A percentile compares a stretch with the other conserved stretches of the same genome.
Evolutionary conservation across 2,888 invertebrate genomes (phyloP).

Genomic region (Plusia festucae): DNA sequence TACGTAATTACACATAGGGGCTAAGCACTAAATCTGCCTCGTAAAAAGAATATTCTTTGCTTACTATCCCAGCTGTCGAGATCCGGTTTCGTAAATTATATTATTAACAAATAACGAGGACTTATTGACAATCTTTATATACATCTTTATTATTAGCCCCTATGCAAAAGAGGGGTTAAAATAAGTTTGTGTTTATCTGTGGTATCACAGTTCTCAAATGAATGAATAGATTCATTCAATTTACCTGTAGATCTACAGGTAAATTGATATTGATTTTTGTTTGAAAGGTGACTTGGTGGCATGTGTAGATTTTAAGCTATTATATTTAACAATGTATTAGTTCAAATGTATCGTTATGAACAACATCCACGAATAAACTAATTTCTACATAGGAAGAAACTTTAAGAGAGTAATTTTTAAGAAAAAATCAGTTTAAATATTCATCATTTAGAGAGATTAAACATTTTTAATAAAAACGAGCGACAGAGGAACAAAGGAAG

Average conservation of each 20-base stretch:
- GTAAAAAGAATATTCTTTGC: constrained; percentile 36
- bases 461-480: constrained; percentile 34
- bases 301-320: too few relatives aligned
- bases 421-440: constrained; percentile 46
- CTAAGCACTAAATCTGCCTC: constrained; percentile 38
- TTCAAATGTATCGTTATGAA: too few relatives aligned
- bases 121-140: not conserved
- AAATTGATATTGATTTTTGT: too few relatives aligned
- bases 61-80: constrained; percentile 42
- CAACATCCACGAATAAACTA: too few relatives aligned
- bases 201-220: too few relatives aligned
- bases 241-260: too few relatives aligned
- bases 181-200: not conserved
- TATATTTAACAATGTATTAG: too few relatives aligned
- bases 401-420: constrained; percentile 21
- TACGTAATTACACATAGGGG: constrained; percentile 51
- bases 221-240: too few relatives aligned
- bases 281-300: too few relatives aligned
- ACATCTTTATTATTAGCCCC: too few relatives aligned
- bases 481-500: constrained; percentile 43
- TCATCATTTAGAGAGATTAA: constrained; percentile 46
- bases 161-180: not conserved
- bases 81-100: constrained; percentile 17
- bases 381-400: too few relatives aligned
- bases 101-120: not conserved